Evolutionary conservation across 1,140 invertebrate species (phyloP).

Genomic region (Drosophila bocki): DNA sequence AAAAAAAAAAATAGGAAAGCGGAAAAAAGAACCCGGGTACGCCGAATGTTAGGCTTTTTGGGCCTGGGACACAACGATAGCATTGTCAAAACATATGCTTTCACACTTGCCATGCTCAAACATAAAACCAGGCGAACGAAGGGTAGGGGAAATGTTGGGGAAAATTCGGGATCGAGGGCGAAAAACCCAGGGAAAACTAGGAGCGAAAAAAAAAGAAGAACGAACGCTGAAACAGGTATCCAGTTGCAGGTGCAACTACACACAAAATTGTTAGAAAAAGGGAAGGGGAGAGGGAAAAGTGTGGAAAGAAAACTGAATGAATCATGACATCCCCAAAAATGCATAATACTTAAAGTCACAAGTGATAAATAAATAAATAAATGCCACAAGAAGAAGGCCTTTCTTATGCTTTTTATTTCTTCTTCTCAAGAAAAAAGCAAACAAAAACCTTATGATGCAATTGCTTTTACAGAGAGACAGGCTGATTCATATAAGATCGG

Average conservation of each 20-base stretch:
- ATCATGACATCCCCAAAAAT: conserved; percentile 8
- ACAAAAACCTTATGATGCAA: conserved; percentile 14
- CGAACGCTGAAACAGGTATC: conserved; percentile 4
- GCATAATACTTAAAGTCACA: conserved; percentile 23
- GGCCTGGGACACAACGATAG: conserved; percentile 41
- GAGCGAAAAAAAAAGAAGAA: background rate
- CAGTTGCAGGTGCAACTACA: conserved; percentile 20
- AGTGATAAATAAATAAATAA: conserved; percentile 22
- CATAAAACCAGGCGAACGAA: conserved; percentile 8
- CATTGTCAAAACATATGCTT: conserved; percentile 80
- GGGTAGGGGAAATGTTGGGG: conserved; percentile 2
- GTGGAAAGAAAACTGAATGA: background rate
- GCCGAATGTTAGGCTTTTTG: conserved; percentile 20
- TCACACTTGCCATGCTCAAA: conserved; percentile 69
- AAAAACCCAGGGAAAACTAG: conserved; percentile 8
- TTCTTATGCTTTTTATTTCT: background rate
- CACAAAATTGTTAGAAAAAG: conserved; percentile 16
- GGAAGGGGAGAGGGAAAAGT: background rate
- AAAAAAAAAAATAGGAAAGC: no score
- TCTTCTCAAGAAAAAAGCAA: background rate
- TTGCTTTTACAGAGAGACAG: background rate
- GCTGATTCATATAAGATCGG: background rate
- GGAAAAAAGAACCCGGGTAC: background rate
- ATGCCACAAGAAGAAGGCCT: conserved; percentile 14
- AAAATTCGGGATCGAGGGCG: background rate